Conservation (phyloP, 2,888 invertebrate species). For the Tortrix viridana region DNA sequence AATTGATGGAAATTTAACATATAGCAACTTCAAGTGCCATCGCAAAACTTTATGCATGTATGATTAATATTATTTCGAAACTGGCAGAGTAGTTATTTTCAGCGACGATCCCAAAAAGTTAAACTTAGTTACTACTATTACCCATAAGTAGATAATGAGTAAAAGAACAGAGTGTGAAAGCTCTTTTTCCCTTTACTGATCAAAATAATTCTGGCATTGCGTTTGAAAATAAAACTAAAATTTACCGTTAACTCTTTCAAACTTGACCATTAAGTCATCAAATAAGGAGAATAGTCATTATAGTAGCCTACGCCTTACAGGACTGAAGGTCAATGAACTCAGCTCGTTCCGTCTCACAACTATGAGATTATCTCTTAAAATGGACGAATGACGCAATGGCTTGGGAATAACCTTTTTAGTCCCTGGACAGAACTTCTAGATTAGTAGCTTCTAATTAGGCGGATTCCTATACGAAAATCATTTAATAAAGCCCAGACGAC, state of each 20-base stretch:
- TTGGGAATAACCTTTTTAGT: too few species aligned
- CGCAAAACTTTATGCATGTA: conserved; percentile 5
- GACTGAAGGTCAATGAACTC: conserved; percentile 59
- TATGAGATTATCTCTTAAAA: conserved; percentile 32
- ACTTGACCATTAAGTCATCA: conserved; percentile 44
- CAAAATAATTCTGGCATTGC: neutral
- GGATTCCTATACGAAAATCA: too few species aligned
- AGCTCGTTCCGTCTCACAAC: conserved; percentile 34
- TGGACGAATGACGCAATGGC: conserved; percentile 6
- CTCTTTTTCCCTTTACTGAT: neutral
- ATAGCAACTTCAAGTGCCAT: conserved; percentile 26
- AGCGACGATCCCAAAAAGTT: conserved; percentile 9
- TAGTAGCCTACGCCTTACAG: conserved; percentile 37
- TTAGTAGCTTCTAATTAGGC: too few species aligned
- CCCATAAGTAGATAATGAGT: too few species aligned
- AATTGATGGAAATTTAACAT: neutral
- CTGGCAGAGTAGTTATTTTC: neutral
- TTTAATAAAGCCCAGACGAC: too few species aligned
- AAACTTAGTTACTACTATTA: neutral
- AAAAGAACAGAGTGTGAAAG: neutral
- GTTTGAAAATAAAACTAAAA: conserved; percentile 20
- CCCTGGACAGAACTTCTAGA: too few species aligned
- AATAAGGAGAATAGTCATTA: conserved; percentile 42
- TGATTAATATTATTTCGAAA: neutral
- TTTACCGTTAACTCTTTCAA: conserved; percentile 47